These are phyloP conservation scores for Aradophagus sp. DNA, from an alignment of 1,140 invertebrate species.

Conservation along the genomic window DNA sequence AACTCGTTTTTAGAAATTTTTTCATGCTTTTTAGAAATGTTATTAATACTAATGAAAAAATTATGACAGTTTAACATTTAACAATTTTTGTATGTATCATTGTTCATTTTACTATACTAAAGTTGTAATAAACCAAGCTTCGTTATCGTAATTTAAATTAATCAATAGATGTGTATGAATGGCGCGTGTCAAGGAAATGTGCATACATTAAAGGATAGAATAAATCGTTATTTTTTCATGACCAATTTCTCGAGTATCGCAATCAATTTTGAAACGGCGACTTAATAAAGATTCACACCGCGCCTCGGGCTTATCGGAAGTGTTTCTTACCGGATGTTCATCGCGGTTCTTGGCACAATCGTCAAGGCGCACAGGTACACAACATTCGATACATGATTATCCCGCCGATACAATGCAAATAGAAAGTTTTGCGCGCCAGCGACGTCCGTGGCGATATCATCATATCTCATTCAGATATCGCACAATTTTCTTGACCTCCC, in stretches of 20 bases:
- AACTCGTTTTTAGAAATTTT: no score
- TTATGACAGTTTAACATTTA: no score
- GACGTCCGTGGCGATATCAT: constrained; percentile 22
- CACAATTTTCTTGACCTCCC: constrained; percentile 18
- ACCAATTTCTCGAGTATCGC: constrained; percentile 39
- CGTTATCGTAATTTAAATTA: no score
- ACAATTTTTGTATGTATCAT: no score
- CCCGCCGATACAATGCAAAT: constrained; percentile 43
- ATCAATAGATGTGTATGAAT: background rate
- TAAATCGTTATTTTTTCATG: constrained; percentile 32
- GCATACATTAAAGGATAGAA: constrained; percentile 15
- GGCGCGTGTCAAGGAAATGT: background rate
- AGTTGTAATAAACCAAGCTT: no score
- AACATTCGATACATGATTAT: constrained; percentile 40
- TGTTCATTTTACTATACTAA: no score
- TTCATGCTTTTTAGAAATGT: no score
- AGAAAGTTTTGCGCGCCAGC: constrained; percentile 38
- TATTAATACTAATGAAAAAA: no score
- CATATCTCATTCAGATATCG: constrained; percentile 32
- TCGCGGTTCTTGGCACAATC: constrained; percentile 39
- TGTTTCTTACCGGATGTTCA: constrained; percentile 43
- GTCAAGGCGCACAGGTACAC: constrained; percentile 39
- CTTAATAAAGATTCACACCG: constrained; percentile 46
- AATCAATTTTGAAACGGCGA: constrained; percentile 44
- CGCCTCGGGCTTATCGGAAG: constrained; percentile 45